phyloP scores from a whole-genome alignment of 2,797 vertebrate genomes.

The Hemitrygon akajei region DNA sequence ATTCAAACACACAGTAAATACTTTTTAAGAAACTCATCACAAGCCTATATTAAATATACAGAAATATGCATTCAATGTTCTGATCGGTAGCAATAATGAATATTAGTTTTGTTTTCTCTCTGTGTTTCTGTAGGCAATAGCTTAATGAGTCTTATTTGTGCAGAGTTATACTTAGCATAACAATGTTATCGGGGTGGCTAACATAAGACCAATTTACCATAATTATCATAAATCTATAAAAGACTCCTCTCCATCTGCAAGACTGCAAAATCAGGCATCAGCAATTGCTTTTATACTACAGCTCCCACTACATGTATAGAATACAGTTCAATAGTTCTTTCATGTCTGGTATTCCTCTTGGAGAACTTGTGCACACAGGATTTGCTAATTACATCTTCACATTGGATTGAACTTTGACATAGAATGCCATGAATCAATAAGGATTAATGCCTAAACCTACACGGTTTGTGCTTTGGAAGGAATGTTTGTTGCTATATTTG shows the following conservation, averaged over 20 bases:
- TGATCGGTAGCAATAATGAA: neutral
- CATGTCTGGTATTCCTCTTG: neutral
- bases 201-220: neutral
- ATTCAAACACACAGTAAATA: conserved; percentile 1
- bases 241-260: neutral
- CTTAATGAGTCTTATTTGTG: neutral
- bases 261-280: neutral
- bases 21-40: neutral
- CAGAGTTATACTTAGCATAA: neutral
- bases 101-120: neutral
- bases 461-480: neutral
- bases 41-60: neutral
- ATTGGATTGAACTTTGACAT: neutral
- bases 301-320: neutral
- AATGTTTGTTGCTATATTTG: neutral
- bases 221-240: neutral
- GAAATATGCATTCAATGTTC: neutral
- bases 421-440: neutral
- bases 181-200: neutral
- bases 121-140: neutral
- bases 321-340: conserved; percentile 19
- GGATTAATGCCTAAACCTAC: neutral
- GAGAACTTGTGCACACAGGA: neutral
- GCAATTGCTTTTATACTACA: neutral
- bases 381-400: neutral